phyloP scores from a whole-genome alignment of 2,797 vertebrate species.

The Malurus splendens region DNA sequence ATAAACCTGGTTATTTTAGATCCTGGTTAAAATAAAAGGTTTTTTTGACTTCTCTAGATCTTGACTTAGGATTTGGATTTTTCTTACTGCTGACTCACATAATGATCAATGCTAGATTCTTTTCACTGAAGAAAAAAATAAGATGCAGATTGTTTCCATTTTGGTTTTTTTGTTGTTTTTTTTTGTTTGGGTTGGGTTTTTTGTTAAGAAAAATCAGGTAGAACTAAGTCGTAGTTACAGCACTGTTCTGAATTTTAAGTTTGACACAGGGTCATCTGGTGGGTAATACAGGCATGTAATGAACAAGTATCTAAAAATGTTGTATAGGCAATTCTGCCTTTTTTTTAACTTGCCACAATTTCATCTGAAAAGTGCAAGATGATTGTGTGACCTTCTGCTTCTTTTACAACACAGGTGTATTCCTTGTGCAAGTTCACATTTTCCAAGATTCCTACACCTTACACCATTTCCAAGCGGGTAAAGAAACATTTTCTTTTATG shows the following conservation, averaged over 20 bases:
- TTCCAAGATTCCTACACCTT: slow-evolving; percentile 93
- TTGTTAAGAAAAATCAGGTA: neutral
- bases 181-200: neutral
- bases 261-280: neutral
- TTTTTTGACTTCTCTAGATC: neutral
- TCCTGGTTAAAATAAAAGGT: neutral
- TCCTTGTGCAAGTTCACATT: slow-evolving; percentile 92
- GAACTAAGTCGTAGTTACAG: neutral
- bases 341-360: neutral
- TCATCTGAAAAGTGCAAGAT: neutral
- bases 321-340: neutral
- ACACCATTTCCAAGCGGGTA: slow-evolving; percentile 90
- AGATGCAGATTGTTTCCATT: neutral
- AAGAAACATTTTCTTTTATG: neutral
- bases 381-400: neutral
- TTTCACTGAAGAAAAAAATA: neutral
- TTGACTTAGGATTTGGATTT: neutral
- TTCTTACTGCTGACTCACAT: neutral
- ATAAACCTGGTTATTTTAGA: neutral
- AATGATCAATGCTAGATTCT: neutral
- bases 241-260: neutral
- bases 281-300: rapidly evolving
- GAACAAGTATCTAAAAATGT: neutral
- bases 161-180: neutral
- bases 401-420: slow-evolving; percentile 81